Conservation (phyloP, 2,888 invertebrate species). For the Tribolium freemani region DNA sequence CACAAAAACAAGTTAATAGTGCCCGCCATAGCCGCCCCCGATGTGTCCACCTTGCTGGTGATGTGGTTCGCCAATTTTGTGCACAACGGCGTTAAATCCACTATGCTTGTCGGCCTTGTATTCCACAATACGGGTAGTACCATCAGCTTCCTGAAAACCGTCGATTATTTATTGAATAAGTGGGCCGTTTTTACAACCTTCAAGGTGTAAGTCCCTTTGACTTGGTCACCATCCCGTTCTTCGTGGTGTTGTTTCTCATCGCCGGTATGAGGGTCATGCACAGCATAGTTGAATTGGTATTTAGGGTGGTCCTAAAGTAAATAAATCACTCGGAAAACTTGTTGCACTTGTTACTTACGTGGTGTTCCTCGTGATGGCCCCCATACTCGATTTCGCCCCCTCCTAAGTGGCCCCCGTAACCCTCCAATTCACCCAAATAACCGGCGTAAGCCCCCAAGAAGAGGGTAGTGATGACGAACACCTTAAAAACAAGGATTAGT, state of each 20-base stretch:
- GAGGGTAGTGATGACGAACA: constrained; percentile 53
- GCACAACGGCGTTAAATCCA: constrained; percentile 57
- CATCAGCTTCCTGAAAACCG: constrained; percentile 70
- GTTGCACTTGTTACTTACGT: constrained; percentile 32
- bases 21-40: constrained; percentile 45
- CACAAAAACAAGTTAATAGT: constrained; percentile 45
- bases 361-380: constrained; percentile 46
- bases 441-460: constrained; percentile 50
- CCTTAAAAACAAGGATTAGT: constrained; percentile 44
- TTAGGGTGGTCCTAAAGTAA: constrained; percentile 52
- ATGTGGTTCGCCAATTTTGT: constrained; percentile 54
- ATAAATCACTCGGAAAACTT: neutral
- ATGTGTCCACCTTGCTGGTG: constrained; percentile 34
- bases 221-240: constrained; percentile 75
- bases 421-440: constrained; percentile 48
- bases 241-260: constrained; percentile 68
- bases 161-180: constrained; percentile 54
- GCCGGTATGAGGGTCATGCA: constrained; percentile 58
- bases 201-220: constrained; percentile 74
- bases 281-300: constrained; percentile 58
- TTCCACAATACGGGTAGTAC: constrained; percentile 56
- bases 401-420: constrained; percentile 44
- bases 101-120: constrained; percentile 59
- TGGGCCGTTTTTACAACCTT: constrained; percentile 63
- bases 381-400: constrained; percentile 43